Evolutionary conservation across 2,113 vertebrate genomes (phyloP).

Genomic region (Tetrax tetrax): DNA sequence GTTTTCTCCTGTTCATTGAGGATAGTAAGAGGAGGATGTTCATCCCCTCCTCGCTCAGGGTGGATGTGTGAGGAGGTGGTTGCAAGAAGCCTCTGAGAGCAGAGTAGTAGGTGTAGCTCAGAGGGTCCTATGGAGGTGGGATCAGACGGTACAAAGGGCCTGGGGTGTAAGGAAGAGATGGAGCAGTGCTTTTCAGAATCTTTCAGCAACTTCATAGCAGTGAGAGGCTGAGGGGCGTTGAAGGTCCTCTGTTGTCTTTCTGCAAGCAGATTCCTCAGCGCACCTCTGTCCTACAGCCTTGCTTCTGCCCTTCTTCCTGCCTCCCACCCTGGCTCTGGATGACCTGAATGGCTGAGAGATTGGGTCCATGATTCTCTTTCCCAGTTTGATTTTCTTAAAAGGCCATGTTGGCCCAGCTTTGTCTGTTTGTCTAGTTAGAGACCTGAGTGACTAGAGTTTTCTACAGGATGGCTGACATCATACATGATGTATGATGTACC

Average conservation of each 20-base stretch:
- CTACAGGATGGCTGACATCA: not conserved
- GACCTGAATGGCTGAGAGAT: not conserved
- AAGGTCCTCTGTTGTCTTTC: not conserved
- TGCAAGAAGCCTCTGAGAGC: not conserved
- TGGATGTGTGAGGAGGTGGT: not conserved
- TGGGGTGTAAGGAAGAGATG: not conserved
- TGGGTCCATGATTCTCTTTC: not conserved
- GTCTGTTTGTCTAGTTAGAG: not conserved
- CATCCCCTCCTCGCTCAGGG: fast-evolving
- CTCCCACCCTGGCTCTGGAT: not conserved
- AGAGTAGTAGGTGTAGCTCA: not conserved
- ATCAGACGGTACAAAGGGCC: not conserved
- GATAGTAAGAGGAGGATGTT: not conserved
- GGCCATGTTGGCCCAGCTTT: not conserved
- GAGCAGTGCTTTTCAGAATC: not conserved
- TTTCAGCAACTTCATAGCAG: not conserved
- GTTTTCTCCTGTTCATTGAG: not conserved
- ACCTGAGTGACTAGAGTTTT: not conserved
- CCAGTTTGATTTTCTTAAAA: not conserved
- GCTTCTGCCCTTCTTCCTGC: not conserved
- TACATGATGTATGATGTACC: too few relatives aligned
- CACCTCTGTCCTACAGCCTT: not conserved
- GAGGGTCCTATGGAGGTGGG: not conserved
- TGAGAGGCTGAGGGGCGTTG: not conserved
- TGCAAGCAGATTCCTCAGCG: not conserved